Evolutionary conservation across 2,113 vertebrate genomes (phyloP), one percentile per base, ranked within the genome.

Genomic region (Canis aureus): DNA sequence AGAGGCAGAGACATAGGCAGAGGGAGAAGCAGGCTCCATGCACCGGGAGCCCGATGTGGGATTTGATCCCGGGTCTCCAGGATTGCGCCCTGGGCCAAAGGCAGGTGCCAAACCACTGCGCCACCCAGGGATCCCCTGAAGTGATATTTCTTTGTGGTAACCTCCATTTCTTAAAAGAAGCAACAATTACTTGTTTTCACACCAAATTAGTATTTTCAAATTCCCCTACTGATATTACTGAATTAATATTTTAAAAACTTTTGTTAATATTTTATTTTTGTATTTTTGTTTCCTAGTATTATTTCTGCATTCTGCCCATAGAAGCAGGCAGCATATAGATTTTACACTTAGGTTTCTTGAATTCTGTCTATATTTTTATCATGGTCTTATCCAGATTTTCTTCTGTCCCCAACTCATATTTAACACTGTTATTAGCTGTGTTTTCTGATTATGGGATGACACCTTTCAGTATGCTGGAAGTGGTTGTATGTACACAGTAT

Each of bases 401-500:
- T 82, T 91, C 79, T 92, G 20, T 88, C 55, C 22, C 55, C 0
- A 53, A 13, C 13, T 71, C 74, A 11, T 80, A 53, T 88, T 69
- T 59, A 85, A 49, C 13, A 25, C 12, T 90, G 16, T 81, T 5
- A 43, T 43, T 82, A 67, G 7, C 22, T 94, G 11, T 83, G 43
- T 86, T 89, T 95, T 97, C 66, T 89, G 74, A 69, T 91, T 85
- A 55, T 76, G 23, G 35, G 15, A 51, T 94, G 62, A 80, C 81
- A 73, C 3, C 5, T 95, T 93, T 87, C 35, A n/a, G 32, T 81
- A 43, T 82, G 76, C 2, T 81, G 27, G 7, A 89, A n/a, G 25
- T 94, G 16, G 29, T 35, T 82, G 15, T 78, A 29, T 35, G 22
- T 81, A 38, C 0, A 38, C 5, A 43, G 51, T 88, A 9, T 57